Evolutionary conservation across 1,140 invertebrate genomes (phyloP), one percentile per base, ranked within the genome.

Genomic region (Nymphalis io): DNA sequence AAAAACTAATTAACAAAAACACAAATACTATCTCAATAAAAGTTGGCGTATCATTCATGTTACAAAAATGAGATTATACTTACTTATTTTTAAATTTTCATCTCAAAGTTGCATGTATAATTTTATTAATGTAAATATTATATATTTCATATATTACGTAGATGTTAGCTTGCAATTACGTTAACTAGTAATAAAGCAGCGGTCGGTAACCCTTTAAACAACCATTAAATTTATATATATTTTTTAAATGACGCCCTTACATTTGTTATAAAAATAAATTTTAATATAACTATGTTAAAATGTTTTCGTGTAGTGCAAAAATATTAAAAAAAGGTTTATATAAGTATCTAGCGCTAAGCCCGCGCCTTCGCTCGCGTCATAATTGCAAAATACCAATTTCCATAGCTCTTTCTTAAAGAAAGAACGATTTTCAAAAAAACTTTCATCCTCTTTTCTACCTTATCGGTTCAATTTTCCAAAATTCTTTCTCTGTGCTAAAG

Each of bases 51-150:
- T 8, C 2, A 42, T 33, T 33, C 27, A 1, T 33, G n/a, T n/a
- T n/a, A n/a, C n/a, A 39, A 39, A 12, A 42, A 42, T 16, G 2
- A n/a, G 15, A 16, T n/a, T 15, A n/a, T 5, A 16, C 5, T 1
- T 3, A 44, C 15, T 13, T 16, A 46, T 46, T 8, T 18, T 46
- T 46, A 6, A 46, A 46, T n/a, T 46, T 46, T 46, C 4, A 46
- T 46, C n/a, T 18, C 2, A 46, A 46, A 6, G 44, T 46, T 18
- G n/a, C 15, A 3, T 8, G 16, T 18, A 3, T 46, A 46, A 46
- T 46, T 16, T 4, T 46, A 18, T 46, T 18, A 46, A 46, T n/a
- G 44, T 46, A 46, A 46, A 46, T n/a, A 46, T 46, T 46, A n/a
- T n/a, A 46, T 46, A 46, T 46, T 16, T 46, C n/a, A 8, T 15